Percentiles rank a stretch among this genome's conserved stretches.
Conservation (phyloP, 1,140 invertebrate genomes). For the Macrosteles quadrilineatus region DNA sequence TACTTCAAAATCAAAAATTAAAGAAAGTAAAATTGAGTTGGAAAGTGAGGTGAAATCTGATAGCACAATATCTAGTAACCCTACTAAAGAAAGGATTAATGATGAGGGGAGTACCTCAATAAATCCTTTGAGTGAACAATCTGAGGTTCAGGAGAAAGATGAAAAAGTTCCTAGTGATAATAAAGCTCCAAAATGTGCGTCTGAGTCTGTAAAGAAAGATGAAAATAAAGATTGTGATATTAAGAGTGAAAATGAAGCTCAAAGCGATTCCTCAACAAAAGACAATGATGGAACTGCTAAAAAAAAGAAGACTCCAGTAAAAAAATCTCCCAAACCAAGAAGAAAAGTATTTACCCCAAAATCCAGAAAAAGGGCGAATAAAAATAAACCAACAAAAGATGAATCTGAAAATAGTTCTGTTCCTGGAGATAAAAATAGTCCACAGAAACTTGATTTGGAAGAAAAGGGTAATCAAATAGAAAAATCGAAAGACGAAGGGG, state of each 20-base stretch:
- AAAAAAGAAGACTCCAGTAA: constrained; percentile 9
- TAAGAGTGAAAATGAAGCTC: background rate
- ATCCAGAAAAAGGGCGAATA: constrained; percentile 19
- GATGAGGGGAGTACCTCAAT: background rate
- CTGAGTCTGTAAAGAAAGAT: background rate
- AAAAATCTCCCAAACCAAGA: constrained; percentile 7
- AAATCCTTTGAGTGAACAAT: no score
- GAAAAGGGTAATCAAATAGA: constrained; percentile 49
- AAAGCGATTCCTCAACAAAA: background rate
- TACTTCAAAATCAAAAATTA: background rate
- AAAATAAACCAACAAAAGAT: background rate
- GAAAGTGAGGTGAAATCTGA: no score
- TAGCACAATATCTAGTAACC: no score
- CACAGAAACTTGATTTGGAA: constrained; percentile 45
- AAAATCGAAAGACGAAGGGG: constrained; percentile 28
- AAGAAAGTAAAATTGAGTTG: no score
- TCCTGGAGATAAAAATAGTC: constrained; percentile 29
- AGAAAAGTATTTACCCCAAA: constrained; percentile 12
- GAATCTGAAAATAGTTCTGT: background rate
- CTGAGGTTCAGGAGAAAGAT: no score
- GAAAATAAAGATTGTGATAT: background rate
- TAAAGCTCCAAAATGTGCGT: background rate
- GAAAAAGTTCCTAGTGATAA: no score
- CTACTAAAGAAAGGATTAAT: background rate
- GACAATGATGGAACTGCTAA: background rate